A percentile compares a stretch with the other conserved stretches of the same genome.
phyloP scores from a whole-genome alignment of 2,113 vertebrate genomes.

The Tyto alba region DNA sequence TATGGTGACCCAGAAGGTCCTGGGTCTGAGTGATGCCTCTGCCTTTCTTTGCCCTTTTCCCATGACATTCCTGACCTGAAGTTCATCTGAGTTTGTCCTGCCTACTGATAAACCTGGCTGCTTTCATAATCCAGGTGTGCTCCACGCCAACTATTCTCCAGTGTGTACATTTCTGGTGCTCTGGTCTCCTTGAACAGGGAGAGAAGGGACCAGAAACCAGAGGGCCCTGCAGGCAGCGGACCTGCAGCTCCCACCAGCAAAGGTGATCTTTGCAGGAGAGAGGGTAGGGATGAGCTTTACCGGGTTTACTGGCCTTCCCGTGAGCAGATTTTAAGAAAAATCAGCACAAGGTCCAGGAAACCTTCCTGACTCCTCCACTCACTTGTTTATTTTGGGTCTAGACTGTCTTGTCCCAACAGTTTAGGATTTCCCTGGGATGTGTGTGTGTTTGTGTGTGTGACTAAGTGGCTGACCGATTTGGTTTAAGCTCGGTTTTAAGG shows the following conservation, averaged over 20 bases:
- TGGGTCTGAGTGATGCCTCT: not conserved
- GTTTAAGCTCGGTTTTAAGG: not conserved
- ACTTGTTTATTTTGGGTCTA: not conserved
- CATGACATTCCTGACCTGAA: not conserved
- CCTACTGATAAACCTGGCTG: not conserved
- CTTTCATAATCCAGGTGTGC: not conserved
- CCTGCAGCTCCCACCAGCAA: not conserved
- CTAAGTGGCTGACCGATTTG: not conserved
- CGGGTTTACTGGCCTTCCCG: not conserved
- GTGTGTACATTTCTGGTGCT: not conserved
- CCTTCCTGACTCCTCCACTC: not conserved
- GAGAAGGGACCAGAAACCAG: not conserved
- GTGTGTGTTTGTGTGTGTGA: not conserved
- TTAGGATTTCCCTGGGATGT: not conserved
- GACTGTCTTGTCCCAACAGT: not conserved
- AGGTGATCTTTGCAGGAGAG: not conserved
- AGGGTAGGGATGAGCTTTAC: not conserved
- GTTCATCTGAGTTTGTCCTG: not conserved
- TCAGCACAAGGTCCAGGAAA: not conserved
- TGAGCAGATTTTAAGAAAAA: not conserved
- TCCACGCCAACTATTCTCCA: not conserved
- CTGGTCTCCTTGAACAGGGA: not conserved
- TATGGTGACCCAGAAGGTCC: not conserved
- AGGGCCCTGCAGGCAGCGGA: not conserved
- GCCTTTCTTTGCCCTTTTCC: not conserved